These are phyloP conservation scores for Calidris pugnax DNA, from an alignment of 2,113 vertebrate genomes.

Conservation along the genomic window DNA sequence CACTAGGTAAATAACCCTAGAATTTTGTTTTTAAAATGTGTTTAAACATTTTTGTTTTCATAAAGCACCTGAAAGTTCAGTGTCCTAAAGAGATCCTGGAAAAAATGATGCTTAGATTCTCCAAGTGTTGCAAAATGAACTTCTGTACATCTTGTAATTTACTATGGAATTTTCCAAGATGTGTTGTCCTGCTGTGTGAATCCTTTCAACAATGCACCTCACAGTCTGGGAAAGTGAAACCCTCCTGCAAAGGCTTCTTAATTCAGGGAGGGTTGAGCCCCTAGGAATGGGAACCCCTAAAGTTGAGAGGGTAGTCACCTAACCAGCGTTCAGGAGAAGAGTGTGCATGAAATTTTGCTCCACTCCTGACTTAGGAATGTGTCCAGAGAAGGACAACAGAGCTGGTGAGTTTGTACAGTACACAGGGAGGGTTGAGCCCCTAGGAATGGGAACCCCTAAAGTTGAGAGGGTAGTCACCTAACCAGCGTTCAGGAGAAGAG, in stretches of 20 bases:
- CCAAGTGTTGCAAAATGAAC: not conserved
- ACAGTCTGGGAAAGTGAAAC: not conserved
- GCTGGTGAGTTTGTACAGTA: too few species aligned
- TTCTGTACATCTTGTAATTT: not conserved
- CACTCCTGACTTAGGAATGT: not conserved
- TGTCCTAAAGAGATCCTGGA: not conserved
- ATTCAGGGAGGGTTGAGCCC: not conserved
- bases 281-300: not conserved
- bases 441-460: not conserved
- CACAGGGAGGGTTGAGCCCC: too few species aligned
- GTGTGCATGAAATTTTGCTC: not conserved
- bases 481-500: not conserved
- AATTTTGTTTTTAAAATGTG: not conserved
- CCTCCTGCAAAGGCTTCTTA: not conserved
- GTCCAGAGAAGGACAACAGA: too few species aligned
- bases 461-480: not conserved
- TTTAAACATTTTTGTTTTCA: not conserved
- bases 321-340: not conserved
- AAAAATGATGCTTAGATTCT: not conserved
- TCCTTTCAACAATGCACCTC: not conserved
- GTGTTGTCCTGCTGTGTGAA: not conserved
- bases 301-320: not conserved
- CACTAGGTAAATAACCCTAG: not conserved
- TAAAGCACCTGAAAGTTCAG: not conserved
- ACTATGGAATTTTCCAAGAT: not conserved